phyloP scores from a whole-genome alignment of 2,113 vertebrate genomes.

The Nothocercus nigrocapillus region DNA sequence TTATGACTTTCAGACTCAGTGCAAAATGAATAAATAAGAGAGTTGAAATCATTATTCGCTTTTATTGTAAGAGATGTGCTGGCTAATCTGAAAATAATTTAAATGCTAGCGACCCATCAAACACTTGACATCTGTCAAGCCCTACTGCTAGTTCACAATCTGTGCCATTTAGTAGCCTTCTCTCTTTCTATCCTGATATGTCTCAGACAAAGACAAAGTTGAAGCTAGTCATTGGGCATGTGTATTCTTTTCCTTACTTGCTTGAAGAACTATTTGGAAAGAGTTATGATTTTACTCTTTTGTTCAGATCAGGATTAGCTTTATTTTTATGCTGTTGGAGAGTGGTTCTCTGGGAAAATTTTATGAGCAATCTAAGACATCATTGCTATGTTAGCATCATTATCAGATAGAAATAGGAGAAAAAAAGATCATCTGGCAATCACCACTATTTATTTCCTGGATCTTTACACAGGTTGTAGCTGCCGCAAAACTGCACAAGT shows the following conservation, averaged over 20 bases:
- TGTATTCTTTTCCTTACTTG: not conserved
- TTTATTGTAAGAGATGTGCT: constrained; percentile 61
- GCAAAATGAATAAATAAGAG: constrained; percentile 75
- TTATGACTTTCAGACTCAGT: constrained; percentile 69
- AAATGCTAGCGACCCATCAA: constrained; percentile 25
- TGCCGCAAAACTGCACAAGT: not conserved
- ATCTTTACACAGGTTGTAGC: not conserved
- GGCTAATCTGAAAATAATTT: constrained; percentile 65
- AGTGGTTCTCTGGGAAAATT: not conserved
- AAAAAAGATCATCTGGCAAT: not conserved
- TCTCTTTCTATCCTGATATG: not conserved
- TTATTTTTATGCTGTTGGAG: not conserved
- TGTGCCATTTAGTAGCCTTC: constrained; percentile 7
- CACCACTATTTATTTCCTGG: not conserved
- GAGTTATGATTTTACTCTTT: not conserved
- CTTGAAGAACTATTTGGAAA: not conserved
- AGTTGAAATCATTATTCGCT: constrained; percentile 60
- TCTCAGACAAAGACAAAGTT: not conserved
- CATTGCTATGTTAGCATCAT: not conserved
- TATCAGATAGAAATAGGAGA: not conserved
- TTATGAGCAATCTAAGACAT: not conserved
- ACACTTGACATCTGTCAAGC: constrained; percentile 72
- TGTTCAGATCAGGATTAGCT: not conserved
- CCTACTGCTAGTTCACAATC: constrained; percentile 44
- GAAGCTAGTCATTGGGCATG: not conserved